Evolutionary conservation across 2,888 invertebrate species (phyloP).

Genomic region (Drosophila antonietae): DNA sequence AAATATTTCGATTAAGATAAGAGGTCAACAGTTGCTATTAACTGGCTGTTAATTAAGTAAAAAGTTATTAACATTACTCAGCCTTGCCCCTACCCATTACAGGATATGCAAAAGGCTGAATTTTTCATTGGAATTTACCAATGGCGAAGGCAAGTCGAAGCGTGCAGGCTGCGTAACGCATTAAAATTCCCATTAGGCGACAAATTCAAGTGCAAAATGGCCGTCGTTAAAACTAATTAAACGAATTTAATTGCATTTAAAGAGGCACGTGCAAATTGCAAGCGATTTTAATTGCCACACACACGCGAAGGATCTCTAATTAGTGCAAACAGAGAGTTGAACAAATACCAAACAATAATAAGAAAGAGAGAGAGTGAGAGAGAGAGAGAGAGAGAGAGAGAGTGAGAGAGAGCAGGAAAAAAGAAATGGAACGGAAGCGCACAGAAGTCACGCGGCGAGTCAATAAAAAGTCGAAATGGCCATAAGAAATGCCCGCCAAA

Average conservation of each 20-base stretch:
- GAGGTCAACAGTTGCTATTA: not conserved
- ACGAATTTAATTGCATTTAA: slow-evolving; percentile 75
- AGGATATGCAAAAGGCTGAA: slow-evolving; percentile 4
- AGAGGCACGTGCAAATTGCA: slow-evolving; percentile 74
- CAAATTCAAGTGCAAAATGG: slow-evolving; percentile 65
- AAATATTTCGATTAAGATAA: not conserved
- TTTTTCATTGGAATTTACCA: not conserved
- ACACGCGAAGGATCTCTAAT: slow-evolving; percentile 52
- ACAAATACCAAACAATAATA: not conserved
- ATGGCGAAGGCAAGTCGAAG: slow-evolving; percentile 9
- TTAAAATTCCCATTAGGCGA: slow-evolving; percentile 39
- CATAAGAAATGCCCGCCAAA: slow-evolving; percentile 72
- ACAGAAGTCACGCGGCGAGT: slow-evolving; percentile 61
- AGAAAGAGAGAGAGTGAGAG: not conserved
- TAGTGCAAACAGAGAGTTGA: slow-evolving; percentile 48
- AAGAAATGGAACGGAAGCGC: slow-evolving; percentile 17
- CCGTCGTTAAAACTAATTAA: slow-evolving; percentile 78
- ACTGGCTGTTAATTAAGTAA: slow-evolving; percentile 2
- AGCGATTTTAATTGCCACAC: slow-evolving; percentile 67
- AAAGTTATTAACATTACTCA: not conserved
- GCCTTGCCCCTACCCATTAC: not conserved
- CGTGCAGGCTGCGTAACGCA: slow-evolving; percentile 23
- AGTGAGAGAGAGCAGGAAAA: not conserved
- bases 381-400: not conserved
- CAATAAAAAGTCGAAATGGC: slow-evolving; percentile 78